Evolutionary conservation across 2,888 invertebrate species (phyloP), one percentile per base, ranked within the genome.

Genomic region (Orchesellides sinensis): DNA sequence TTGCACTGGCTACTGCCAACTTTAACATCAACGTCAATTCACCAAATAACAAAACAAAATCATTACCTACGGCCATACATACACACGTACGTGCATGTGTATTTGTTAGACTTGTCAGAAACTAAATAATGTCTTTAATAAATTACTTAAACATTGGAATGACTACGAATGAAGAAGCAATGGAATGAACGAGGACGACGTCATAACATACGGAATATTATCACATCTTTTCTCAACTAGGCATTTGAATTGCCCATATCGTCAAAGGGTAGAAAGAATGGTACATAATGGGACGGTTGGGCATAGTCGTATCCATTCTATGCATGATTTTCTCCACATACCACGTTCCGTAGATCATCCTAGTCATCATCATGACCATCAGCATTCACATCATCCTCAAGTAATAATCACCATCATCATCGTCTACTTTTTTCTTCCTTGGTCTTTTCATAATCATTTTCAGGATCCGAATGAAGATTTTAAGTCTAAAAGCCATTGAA

Each of bases 311-410:
- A n/a, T n/a, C 74, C 74, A 65, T 75, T 65, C 65, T 75, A 63
- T 75, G 65, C 52, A 54, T 63, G 74, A 74, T 27, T 66, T 66
- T 56, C 45, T 77, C 59, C 77, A 59, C 29, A 68, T 47, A 77
- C 65, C 66, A 77, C 59, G 68, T 56, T 27, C n/a, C n/a, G n/a
- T 54, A 17, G 29, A 19, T 59, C 77, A 61, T 61, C 59, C 61
- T 21, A 49, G 73, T 66, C 72, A 80, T 73, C 66, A 66, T 73
- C 80, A 66, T 80, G 80, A 80, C 80, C 80, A 80, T 80, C 80
- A 80, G 65, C 72, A 80, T 80, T 80, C 72, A 73, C 80, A 73
- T 80, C 80, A 73, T 80, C 80, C 56, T 73, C 73, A 80, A 66
- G 80, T 65, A 66, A 80, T 80, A 72, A 80, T 80, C 72, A 80